Evolutionary conservation across 1,140 invertebrate genomes (phyloP).

Genomic region (Drosophila repletoides): DNA sequence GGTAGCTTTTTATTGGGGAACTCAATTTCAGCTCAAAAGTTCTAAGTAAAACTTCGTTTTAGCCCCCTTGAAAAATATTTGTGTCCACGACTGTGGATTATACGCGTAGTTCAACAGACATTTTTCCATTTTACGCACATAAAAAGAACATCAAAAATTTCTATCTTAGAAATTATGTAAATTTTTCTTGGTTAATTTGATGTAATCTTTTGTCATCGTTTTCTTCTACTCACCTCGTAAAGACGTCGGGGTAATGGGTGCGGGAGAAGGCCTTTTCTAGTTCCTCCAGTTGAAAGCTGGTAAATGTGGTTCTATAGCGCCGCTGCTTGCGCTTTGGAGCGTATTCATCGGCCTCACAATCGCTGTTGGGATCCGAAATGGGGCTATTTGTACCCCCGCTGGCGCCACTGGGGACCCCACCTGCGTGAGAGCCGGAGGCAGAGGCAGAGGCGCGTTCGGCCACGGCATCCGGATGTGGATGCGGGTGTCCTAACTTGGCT

Average conservation of each 20-base stretch:
- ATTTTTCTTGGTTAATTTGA: conserved; percentile 36
- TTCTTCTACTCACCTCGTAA: conserved; percentile 90
- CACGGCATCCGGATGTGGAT: conserved; percentile 77
- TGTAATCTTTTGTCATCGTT: conserved; percentile 41
- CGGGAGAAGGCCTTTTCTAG: conserved; percentile 98
- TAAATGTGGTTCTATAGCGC: conserved; percentile 96
- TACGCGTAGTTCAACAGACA: too few species aligned
- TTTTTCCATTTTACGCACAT: too few species aligned
- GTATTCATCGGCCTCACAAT: conserved; percentile 91
- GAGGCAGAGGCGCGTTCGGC: conserved; percentile 62
- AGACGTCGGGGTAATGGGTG: conserved; percentile 99
- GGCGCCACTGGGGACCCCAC: conserved; percentile 67
- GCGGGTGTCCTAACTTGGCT: conserved; percentile 82
- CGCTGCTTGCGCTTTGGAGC: conserved; percentile 95
- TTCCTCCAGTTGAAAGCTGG: conserved; percentile 97
- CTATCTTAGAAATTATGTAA: conserved; percentile 56
- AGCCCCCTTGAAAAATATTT: too few species aligned
- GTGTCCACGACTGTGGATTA: too few species aligned
- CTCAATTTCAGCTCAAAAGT: too few species aligned
- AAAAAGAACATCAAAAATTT: conserved; percentile 16
- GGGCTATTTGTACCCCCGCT: conserved; percentile 84
- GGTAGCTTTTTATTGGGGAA: too few species aligned
- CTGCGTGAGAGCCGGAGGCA: conserved; percentile 62
- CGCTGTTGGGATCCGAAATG: conserved; percentile 87
- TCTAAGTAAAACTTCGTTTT: too few species aligned